A percentile compares a stretch with the other conserved stretches of the same genome.
phyloP scores from a whole-genome alignment of 2,113 vertebrate genomes.

The Hippocampus barbouri region DNA sequence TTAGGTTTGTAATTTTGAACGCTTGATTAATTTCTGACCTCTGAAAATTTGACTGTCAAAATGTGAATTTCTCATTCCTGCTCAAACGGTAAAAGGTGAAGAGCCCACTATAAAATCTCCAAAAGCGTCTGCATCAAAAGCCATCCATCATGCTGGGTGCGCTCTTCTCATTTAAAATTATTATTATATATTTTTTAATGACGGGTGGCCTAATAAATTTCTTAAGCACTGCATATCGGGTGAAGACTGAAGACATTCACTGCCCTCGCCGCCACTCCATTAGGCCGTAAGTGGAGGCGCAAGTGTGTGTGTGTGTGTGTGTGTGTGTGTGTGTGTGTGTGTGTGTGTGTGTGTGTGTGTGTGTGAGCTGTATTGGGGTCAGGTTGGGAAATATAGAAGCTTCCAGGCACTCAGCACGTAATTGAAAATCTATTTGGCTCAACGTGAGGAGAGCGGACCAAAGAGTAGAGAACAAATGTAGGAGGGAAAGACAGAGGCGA shows the following conservation, averaged over 20 bases:
- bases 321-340: conserved; percentile 1
- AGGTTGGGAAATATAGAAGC: conserved; percentile 70
- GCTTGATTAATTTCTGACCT: no score
- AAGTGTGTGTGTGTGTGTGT: conserved; percentile 30
- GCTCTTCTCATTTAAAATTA: no score
- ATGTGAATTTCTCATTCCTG: no score
- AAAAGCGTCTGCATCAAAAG: no score
- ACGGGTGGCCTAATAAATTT: neutral
- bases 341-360: conserved; percentile 21
- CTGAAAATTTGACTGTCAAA: no score
- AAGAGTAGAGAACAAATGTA: conserved; percentile 68
- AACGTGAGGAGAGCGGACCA: conserved; percentile 65
- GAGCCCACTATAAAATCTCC: no score
- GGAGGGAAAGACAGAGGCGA: conserved; percentile 44
- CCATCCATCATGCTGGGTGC: no score
- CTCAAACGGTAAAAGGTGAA: no score
- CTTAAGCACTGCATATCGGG: neutral
- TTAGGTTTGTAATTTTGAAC: no score
- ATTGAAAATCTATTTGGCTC: conserved; percentile 74
- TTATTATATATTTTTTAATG: neutral
- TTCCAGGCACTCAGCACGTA: conserved; percentile 71
- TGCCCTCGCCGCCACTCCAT: conserved; percentile 62
- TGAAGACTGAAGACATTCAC: conserved; percentile 50
- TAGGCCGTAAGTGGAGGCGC: conserved; percentile 65
- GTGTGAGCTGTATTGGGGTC: conserved; percentile 66